Evolutionary conservation across 2,888 invertebrate species (phyloP).

Genomic region (Pseudococcus jackbeardsleyi): DNA sequence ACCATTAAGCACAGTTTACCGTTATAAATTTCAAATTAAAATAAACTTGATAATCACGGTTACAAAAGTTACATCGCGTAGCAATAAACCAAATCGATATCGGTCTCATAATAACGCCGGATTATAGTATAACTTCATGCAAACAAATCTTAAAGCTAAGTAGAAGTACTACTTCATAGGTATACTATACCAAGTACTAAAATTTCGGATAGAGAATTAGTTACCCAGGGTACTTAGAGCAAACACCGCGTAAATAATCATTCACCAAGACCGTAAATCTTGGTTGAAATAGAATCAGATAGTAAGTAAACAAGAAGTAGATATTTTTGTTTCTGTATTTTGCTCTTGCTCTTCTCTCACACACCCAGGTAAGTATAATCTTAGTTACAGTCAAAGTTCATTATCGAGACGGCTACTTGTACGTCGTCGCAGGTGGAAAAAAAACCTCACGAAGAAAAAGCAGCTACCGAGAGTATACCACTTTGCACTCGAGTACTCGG

Average conservation of each 20-base stretch:
- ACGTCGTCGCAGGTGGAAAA: neutral
- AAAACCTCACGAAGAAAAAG: neutral
- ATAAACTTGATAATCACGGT: neutral
- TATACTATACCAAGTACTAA: neutral
- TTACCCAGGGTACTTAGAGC: neutral
- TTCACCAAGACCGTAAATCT: neutral
- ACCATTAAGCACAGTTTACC: neutral
- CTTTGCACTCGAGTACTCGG: neutral
- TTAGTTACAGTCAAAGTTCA: neutral
- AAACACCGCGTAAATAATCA: neutral
- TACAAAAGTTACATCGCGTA: neutral
- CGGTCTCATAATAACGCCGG: neutral
- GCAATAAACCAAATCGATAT: conserved; percentile 3
- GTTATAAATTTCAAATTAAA: neutral
- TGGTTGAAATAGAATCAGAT: neutral
- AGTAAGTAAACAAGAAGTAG: neutral
- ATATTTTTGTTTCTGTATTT: neutral
- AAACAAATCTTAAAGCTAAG: neutral
- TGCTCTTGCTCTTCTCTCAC: neutral
- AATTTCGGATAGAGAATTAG: neutral
- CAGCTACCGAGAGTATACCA: neutral
- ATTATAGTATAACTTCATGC: neutral
- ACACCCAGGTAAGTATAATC: neutral
- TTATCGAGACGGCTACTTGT: neutral
- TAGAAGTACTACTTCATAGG: neutral